These are phyloP conservation scores for Oplegnathus fasciatus DNA, from an alignment of 2,113 vertebrate species.

Conservation along the genomic window DNA sequence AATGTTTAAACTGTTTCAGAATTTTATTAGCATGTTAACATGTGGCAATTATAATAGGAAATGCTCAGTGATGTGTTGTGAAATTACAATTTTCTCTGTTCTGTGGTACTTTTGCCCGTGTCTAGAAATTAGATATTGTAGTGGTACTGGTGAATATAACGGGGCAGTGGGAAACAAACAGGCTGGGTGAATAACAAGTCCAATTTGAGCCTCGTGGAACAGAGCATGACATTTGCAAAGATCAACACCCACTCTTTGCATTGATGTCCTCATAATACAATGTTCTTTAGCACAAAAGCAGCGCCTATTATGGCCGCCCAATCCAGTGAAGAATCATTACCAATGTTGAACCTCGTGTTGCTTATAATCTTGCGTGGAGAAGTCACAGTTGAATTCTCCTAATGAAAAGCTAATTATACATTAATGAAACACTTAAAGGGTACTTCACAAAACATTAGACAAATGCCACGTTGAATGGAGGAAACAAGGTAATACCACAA, in stretches of 20 bases:
- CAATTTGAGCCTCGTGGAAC: conserved; percentile 61
- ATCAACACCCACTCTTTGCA: conserved; percentile 72
- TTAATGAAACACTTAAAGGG: conserved; percentile 68
- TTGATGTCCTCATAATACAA: conserved; percentile 69
- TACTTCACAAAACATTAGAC: conserved; percentile 62
- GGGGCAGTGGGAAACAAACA: conserved; percentile 45
- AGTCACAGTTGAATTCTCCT: conserved; percentile 60
- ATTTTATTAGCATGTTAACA: conserved; percentile 46
- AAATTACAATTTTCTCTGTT: conserved; percentile 49
- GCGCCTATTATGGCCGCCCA: conserved; percentile 28
- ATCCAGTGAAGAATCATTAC: conserved; percentile 44
- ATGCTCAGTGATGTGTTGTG: conserved; percentile 33
- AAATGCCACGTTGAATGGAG: conserved; percentile 45
- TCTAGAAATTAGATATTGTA: conserved; percentile 46
- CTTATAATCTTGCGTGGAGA: conserved; percentile 39
- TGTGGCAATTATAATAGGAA: conserved; percentile 30
- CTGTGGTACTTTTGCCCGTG: conserved; percentile 20
- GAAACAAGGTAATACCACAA: conserved; percentile 32
- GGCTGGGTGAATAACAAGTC: conserved; percentile 46
- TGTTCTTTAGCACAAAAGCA: conserved; percentile 55
- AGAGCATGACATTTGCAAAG: conserved; percentile 79
- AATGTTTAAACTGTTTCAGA: conserved; percentile 21
- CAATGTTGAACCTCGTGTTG: conserved; percentile 28
- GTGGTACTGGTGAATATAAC: conserved; percentile 45
- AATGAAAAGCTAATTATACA: conserved; percentile 74